These are phyloP conservation scores for Ctenopoma kingsleyae DNA, from an alignment of 2,797 vertebrate genomes.

Conservation along the genomic window DNA sequence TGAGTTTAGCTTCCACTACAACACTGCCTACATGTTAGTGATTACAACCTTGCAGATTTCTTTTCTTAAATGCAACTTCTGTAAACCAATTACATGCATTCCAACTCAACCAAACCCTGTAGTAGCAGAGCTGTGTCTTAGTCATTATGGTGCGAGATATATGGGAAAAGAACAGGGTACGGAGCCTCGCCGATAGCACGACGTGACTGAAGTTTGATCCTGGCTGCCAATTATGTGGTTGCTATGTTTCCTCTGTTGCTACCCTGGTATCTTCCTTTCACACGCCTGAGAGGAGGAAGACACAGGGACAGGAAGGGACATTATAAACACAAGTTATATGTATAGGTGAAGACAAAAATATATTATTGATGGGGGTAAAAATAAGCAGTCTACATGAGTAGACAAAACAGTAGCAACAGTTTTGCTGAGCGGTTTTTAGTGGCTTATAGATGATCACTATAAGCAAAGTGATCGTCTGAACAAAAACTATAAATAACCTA, in stretches of 20 bases:
- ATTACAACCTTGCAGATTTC: slow-evolving; percentile 36
- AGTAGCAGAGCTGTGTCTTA: slow-evolving; percentile 58
- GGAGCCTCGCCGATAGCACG: slow-evolving; percentile 47
- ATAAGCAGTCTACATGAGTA: background rate
- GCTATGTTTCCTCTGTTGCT: slow-evolving; percentile 75
- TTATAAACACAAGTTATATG: slow-evolving; percentile 45
- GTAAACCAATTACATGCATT: slow-evolving; percentile 68
- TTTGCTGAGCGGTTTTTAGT: background rate
- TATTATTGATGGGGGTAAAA: background rate
- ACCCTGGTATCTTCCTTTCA: slow-evolving; percentile 69
- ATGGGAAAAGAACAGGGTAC: slow-evolving; percentile 61
- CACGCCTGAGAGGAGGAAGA: slow-evolving; percentile 41
- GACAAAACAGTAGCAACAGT: background rate
- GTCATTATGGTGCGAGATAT: slow-evolving; percentile 62
- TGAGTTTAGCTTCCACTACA: slow-evolving; percentile 12
- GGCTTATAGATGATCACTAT: too few relatives aligned
- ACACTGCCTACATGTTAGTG: slow-evolving; percentile 24
- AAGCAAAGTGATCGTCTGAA: background rate
- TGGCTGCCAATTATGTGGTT: slow-evolving; percentile 72
- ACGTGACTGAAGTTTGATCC: slow-evolving; percentile 72
- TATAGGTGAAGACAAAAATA: slow-evolving; percentile 29
- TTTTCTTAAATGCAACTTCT: slow-evolving; percentile 48
- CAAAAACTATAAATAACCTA: background rate
- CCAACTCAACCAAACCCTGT: slow-evolving; percentile 53
- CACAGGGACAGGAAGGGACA: slow-evolving; percentile 20